Evolutionary conservation across 2,797 vertebrate species (phyloP), one percentile per base, ranked within the genome.

Genomic region (Darevskia nairensis): DNA sequence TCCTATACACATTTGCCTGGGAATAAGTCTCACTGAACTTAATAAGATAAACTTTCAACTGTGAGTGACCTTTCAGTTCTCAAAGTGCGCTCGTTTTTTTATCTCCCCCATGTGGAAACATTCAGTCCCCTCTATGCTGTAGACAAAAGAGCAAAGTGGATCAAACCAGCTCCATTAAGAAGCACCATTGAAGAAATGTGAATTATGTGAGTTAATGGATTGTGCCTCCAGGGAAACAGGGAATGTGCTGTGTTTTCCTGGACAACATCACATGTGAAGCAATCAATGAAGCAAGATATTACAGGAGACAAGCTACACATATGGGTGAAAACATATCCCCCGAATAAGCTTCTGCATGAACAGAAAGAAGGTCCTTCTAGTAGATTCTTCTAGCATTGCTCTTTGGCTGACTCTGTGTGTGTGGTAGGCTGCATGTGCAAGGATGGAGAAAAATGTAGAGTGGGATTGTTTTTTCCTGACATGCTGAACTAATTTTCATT

Each of bases 401-500:
- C 39, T 23, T 64, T 35, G 66, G 25, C 11, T 55, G n/a, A 32
- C 69, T 39, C 4, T 68, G 27, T n/a, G 27, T 50, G 72, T 50
- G 72, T 39, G 15, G 50, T 72, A 39, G 61, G n/a, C 41, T 77
- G 61, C 59, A n/a, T 39, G 15, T 77, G 44, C 29, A 88, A 88
- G 23, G 44, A 41, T 77, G 72, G 59, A 77, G 25, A 2, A 44
- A 69, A n/a, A 50, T 46, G 25, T n/a, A 66, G 35, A 85, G 19
- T 1, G 25, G 35, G 19, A 55, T 79, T 55, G 44, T 68, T 86
- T n/a, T 41, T 25, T 9, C 17, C 44, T 79, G 76, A n/a, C 76
- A 80, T 41, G 7, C 35, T 71, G 81, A 78, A 78, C 44, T 84
- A 46, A 68, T 78, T 88, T 71, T 55, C 74, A 69, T 55, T 82